phyloP scores from a whole-genome alignment of 2,797 vertebrate species.

The Eulemur mongoz region DNA sequence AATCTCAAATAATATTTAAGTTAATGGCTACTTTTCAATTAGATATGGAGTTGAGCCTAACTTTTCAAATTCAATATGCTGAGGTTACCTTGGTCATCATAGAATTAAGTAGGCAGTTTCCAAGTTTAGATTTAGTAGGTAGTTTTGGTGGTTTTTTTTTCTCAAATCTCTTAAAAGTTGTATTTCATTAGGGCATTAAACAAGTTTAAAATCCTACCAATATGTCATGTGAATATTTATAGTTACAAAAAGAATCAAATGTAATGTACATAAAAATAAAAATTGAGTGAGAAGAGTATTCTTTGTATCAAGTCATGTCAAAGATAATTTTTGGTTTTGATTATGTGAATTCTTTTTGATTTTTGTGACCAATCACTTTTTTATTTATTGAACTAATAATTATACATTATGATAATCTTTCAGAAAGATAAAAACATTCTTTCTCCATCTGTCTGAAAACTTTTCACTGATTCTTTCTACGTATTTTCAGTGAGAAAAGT shows the following conservation, averaged over 20 bases:
- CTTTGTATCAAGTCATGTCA: background rate
- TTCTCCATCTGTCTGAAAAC: background rate
- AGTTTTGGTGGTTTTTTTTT: background rate
- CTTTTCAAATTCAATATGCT: background rate
- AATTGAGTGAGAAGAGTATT: background rate
- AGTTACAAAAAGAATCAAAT: background rate
- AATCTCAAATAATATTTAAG: background rate
- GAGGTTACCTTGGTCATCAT: background rate
- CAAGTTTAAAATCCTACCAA: conserved; percentile 10
- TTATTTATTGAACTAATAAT: background rate
- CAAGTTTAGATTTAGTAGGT: background rate
- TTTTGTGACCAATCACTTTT: background rate
- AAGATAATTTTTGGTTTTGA: background rate
- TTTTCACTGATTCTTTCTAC: background rate
- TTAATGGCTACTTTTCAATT: background rate
- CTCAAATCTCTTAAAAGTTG: background rate
- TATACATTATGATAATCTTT: conserved; percentile 13
- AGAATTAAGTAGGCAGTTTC: background rate
- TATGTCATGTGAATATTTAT: background rate
- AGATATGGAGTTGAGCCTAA: background rate
- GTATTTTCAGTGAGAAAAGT: background rate
- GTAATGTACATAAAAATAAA: background rate
- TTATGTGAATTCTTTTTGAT: background rate
- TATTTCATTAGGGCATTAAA: background rate
- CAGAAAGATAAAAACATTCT: background rate